Conservation (phyloP, 1,140 invertebrate species). For the Ceratoteleas bidentatus region DNA sequence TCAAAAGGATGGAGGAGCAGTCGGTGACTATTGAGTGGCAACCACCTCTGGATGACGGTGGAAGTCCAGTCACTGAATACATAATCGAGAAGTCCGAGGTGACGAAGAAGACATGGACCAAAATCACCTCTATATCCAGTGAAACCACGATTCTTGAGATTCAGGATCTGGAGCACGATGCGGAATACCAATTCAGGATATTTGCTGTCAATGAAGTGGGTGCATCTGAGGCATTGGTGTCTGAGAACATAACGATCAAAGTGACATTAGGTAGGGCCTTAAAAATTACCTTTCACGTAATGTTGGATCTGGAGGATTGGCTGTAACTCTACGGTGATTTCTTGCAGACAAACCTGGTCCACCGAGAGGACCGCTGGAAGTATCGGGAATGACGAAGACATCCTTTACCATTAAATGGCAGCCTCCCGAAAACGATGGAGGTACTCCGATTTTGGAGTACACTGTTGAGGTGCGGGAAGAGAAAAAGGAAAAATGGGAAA, state of each 20-base stretch:
- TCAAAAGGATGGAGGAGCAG: constrained; percentile 88
- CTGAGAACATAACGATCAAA: constrained; percentile 86
- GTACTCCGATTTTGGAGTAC: no score
- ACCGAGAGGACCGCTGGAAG: no score
- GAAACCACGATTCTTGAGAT: constrained; percentile 87
- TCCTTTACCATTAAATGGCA: no score
- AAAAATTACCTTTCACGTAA: no score
- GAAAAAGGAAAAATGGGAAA: no score
- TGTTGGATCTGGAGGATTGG: no score
- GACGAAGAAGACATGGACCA: constrained; percentile 86
- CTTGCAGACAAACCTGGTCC: no score
- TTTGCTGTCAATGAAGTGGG: constrained; percentile 91
- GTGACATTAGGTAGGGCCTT: constrained; percentile 82
- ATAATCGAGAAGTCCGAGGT: constrained; percentile 90
- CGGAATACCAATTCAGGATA: constrained; percentile 92
- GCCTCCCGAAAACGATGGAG: no score
- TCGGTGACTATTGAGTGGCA: constrained; percentile 90
- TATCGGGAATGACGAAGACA: no score
- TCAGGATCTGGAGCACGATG: constrained; percentile 88
- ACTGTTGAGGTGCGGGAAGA: no score
- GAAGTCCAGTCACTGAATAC: constrained; percentile 89
- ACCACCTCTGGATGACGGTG: constrained; percentile 90
- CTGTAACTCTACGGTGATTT: no score
- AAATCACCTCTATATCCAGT: constrained; percentile 88
- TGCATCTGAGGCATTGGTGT: constrained; percentile 87